Evolutionary conservation across 2,888 invertebrate species (phyloP).

Genomic region (Phortica magna): DNA sequence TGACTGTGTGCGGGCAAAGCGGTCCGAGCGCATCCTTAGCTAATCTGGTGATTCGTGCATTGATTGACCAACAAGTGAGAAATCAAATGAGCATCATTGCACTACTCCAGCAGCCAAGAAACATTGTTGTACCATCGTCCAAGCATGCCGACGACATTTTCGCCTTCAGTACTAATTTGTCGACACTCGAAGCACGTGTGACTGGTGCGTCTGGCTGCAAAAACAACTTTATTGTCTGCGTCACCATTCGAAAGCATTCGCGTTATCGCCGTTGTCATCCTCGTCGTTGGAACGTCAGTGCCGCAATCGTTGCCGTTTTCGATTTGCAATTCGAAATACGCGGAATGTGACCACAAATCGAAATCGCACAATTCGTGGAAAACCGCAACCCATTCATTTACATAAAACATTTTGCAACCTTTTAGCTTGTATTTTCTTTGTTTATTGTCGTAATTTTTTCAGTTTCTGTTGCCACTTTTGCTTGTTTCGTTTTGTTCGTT

Average conservation of each 20-base stretch:
- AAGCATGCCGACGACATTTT: neutral
- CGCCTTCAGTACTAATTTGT: neutral
- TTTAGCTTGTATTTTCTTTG: neutral
- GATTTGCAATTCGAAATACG: slow-evolving; percentile 15
- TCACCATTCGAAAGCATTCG: too few species aligned
- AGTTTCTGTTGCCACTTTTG: neutral
- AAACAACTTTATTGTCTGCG: neutral
- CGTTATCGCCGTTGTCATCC: neutral
- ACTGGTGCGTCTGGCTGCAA: neutral
- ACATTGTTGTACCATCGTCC: neutral
- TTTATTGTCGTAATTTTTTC: neutral
- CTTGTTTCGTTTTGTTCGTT: too few species aligned
- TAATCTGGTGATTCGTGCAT: neutral
- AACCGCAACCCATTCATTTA: slow-evolving; percentile 52
- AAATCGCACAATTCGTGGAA: slow-evolving; percentile 43
- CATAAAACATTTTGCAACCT: slow-evolving; percentile 21
- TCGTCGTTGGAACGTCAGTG: neutral
- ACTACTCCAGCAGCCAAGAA: neutral
- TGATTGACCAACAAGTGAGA: neutral
- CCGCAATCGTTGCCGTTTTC: neutral
- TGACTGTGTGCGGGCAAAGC: too few species aligned
- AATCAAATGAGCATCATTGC: neutral
- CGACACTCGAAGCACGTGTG: neutral
- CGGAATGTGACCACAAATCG: slow-evolving; percentile 58
- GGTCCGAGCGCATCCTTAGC: neutral